Percentiles rank a stretch among this genome's conserved stretches.
These are phyloP conservation scores for Sinella curviseta DNA, from an alignment of 1,140 invertebrate genomes.

Conservation along the genomic window DNA sequence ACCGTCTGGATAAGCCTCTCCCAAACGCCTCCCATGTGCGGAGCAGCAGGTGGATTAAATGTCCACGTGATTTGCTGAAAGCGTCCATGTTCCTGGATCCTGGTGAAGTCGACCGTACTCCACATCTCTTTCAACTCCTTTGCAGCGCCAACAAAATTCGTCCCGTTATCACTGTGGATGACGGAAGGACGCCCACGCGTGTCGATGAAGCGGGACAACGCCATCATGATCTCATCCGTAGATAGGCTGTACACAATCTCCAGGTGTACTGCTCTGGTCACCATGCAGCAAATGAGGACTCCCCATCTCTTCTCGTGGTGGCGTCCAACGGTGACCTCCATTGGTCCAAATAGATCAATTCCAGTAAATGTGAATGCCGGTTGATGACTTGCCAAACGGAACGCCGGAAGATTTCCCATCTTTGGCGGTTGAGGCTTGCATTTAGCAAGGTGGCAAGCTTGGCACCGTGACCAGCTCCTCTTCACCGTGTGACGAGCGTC, in stretches of 20 bases:
- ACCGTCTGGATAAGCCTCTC: conserved; percentile 17
- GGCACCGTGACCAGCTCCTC: conserved; percentile 15
- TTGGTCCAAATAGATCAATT: conserved; percentile 49
- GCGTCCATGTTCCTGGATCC: neutral
- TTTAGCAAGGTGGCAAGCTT: conserved; percentile 23
- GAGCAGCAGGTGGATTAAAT: neutral
- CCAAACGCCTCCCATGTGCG: conserved; percentile 3
- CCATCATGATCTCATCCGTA: conserved; percentile 49
- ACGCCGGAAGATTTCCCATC: conserved; percentile 40
- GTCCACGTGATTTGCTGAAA: neutral
- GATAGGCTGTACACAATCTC: conserved; percentile 46
- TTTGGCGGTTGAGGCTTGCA: conserved; percentile 14
- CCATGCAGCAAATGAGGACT: conserved; percentile 37
- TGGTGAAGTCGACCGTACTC: neutral
- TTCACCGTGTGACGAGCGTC: neutral
- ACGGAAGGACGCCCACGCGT: too few species aligned
- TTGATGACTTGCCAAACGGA: conserved; percentile 30
- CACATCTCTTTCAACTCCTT: neutral
- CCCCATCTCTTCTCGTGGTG: conserved; percentile 34
- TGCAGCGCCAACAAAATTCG: neutral
- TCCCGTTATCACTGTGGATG: neutral
- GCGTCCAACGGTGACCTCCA: conserved; percentile 41
- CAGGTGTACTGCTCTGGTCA: conserved; percentile 32
- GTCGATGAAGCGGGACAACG: conserved; percentile 50
- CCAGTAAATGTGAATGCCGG: conserved; percentile 41